These are phyloP conservation scores for Pogona vitticeps DNA, from an alignment of 2,113 vertebrate genomes.

Conservation along the genomic window DNA sequence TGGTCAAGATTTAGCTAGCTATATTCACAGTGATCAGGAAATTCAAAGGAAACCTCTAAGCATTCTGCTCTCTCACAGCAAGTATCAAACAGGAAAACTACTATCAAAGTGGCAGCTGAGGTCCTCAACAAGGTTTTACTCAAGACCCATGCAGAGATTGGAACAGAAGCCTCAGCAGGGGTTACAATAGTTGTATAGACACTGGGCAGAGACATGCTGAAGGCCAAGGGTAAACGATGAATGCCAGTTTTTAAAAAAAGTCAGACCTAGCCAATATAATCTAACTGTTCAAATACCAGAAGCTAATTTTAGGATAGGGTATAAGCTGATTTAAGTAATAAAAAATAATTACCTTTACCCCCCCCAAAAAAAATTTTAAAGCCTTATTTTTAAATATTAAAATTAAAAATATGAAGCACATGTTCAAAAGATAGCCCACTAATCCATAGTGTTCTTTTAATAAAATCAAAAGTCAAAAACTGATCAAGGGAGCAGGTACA, in stretches of 20 bases:
- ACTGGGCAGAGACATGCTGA: constrained; percentile 51
- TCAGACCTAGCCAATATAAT: constrained; percentile 73
- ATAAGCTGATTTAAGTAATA: neutral
- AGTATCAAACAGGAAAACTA: constrained; percentile 74
- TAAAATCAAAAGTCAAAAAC: too few species aligned
- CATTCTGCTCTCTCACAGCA: constrained; percentile 71
- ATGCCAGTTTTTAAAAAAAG: constrained; percentile 58
- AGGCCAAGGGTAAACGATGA: constrained; percentile 50
- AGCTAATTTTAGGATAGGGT: neutral
- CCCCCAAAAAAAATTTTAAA: too few species aligned
- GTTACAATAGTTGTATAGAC: constrained; percentile 55
- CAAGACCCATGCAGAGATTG: constrained; percentile 58
- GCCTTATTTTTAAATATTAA: too few species aligned
- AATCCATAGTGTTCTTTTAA: too few species aligned
- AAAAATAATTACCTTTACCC: too few species aligned
- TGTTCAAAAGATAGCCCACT: too few species aligned
- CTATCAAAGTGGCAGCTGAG: constrained; percentile 76
- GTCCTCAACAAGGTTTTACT: constrained; percentile 70
- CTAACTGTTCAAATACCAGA: constrained; percentile 58
- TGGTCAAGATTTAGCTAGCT: constrained; percentile 65
- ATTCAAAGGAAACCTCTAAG: constrained; percentile 78
- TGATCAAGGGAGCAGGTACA: too few species aligned
- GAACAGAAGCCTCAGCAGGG: constrained; percentile 73
- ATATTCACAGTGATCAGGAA: constrained; percentile 71
- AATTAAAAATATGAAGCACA: too few species aligned